Conservation (phyloP, 37 sponge, comb jelly and placozoan genomes). For the Haliclona indistincta region DNA sequence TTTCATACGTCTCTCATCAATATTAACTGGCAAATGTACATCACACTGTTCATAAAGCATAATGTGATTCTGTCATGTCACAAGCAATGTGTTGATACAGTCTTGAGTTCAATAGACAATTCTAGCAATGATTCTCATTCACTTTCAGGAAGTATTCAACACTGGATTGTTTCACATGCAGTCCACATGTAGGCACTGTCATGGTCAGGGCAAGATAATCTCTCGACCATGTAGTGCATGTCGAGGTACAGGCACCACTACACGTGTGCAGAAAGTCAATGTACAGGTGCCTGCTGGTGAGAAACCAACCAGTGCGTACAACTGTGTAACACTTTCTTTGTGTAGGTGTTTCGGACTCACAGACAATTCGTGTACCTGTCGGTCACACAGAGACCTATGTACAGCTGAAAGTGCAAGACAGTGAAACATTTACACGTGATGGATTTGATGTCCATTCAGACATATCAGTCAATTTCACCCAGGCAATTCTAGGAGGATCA, state of each 20-base stretch:
- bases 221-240: conserved; percentile 64
- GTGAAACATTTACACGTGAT: conserved; percentile 70
- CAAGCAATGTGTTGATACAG: too few species aligned
- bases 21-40: too few species aligned
- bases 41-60: too few species aligned
- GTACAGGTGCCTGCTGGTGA: conserved; percentile 80
- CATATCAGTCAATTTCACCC: conserved; percentile 70
- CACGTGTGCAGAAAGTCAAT: conserved; percentile 37
- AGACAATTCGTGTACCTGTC: conserved; percentile 71
- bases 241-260: conserved; percentile 55
- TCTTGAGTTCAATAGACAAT: too few species aligned
- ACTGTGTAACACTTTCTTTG: background rate
- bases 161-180: conserved; percentile 85
- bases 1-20: too few species aligned
- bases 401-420: conserved; percentile 50
- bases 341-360: conserved; percentile 76
- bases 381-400: conserved; percentile 60
- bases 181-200: conserved; percentile 71
- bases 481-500: conserved; percentile 89
- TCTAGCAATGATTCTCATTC: too few species aligned
- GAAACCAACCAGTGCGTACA: background rate
- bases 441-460: conserved; percentile 86
- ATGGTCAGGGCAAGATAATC: conserved; percentile 71
- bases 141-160: conserved; percentile 68
- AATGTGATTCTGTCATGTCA: too few species aligned